Percentiles rank a stretch among this genome's conserved stretches.
Conservation (phyloP, 2,888 invertebrate genomes). For the Acanthosoma haemorrhoidale region DNA sequence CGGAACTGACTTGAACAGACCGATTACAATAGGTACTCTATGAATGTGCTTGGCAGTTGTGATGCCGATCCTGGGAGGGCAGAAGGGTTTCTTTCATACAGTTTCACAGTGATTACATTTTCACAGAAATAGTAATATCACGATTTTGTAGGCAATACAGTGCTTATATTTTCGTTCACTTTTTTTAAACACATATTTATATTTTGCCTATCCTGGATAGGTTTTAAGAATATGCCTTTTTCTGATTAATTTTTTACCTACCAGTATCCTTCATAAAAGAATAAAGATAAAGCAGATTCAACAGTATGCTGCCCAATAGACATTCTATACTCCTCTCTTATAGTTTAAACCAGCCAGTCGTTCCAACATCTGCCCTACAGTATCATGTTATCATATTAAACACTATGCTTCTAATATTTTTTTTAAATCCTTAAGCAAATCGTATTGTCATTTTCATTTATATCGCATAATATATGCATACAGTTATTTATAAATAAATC, state of each 20-base stretch:
- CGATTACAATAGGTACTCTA: background rate
- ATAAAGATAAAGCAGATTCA: background rate
- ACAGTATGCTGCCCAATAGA: background rate
- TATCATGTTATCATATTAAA: conserved; percentile 16
- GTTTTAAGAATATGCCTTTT: background rate
- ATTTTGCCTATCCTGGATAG: background rate
- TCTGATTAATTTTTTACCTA: background rate
- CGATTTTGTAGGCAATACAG: conserved; percentile 34
- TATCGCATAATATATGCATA: conserved; percentile 28
- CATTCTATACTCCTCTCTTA: background rate
- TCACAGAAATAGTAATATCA: background rate
- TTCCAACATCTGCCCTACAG: conserved; percentile 29
- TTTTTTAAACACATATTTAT: background rate
- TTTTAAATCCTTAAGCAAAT: conserved; percentile 20
- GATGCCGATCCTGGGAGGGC: background rate
- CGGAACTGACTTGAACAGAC: background rate
- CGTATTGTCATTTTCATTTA: conserved; percentile 31
- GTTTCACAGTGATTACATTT: background rate
- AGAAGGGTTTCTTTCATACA: background rate
- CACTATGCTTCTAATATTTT: conserved; percentile 28
- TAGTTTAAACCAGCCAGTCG: conserved; percentile 30
- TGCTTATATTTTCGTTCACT: conserved; percentile 19
- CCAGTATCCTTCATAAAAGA: conserved; percentile 5
- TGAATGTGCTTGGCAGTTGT: background rate
- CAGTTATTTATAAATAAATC: conserved; percentile 21